Base-by-base conservation (phyloP, 2,113 vertebrate species). In the Bubo scandiacus region DNA sequence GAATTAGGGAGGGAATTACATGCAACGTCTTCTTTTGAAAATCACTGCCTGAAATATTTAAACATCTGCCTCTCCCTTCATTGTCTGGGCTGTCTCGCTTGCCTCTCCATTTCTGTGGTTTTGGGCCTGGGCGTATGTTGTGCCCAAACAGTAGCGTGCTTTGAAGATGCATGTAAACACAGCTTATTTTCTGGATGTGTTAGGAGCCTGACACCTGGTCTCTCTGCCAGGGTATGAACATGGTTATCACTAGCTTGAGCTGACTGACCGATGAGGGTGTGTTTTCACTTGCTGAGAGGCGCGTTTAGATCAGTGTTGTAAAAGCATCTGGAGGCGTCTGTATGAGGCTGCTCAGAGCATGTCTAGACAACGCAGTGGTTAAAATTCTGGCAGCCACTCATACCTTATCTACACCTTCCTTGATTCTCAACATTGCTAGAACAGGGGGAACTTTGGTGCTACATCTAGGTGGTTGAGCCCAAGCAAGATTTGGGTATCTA, bases 291-390 rank as follows among this genome's bases (percentile, higher is more conserved):
- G 91, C 87, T 85, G 84, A 89, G 92, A 88, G 88, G 86, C 10
- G 81, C 57, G 3, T 97, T 92, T 52, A 70, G 45, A 67, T 36
- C 62, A 9, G 49, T 70, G 86, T 83, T 96, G 95, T 91, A 89
- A 95, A 91, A 94, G 94, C 96, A 71, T 97, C 94, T 97, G 97
- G 95, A 95, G 95, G 95, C 51, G 92, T 73, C 89, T 63, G 71
- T 20, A 29, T 12, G 77, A 81, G 92, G 88, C 95, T 93, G 96
- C 86, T 93, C 20, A 1, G 11, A 80, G 94, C 97, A 4, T 96
- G 97, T 90, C 95, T 42, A 77, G 95, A 80, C 97, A 97, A 20
- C 7, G 5, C 94, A 81, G 89, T 3, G 17, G 65, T 59, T 70
- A 52, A 61, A 59, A 67, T 65, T 40, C 94, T 90, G 95, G 54